Conservation (phyloP, 2,113 vertebrate species). For the Apeltes quadracus region DNA sequence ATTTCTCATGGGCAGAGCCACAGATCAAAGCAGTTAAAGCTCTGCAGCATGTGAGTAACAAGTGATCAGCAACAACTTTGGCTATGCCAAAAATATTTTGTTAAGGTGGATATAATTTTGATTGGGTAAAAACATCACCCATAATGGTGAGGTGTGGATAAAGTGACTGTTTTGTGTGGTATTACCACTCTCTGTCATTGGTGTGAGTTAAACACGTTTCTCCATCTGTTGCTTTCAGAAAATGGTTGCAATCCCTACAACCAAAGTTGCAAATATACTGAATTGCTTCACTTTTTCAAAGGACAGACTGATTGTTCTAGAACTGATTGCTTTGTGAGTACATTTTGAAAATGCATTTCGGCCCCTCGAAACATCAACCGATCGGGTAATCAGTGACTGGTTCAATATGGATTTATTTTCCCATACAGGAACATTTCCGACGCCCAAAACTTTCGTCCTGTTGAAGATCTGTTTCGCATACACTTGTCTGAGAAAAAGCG, state of each 20-base stretch:
- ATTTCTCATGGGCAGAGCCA: slow-evolving; percentile 98
- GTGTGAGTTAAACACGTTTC: neutral
- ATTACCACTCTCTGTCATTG: neutral
- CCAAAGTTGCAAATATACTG: slow-evolving; percentile 95
- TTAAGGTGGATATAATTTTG: neutral
- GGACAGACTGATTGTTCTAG: slow-evolving; percentile 92
- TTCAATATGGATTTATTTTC: neutral
- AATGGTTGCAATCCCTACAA: slow-evolving; percentile 97
- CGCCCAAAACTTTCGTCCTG: slow-evolving; percentile 93
- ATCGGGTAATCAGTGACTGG: neutral
- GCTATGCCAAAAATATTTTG: neutral
- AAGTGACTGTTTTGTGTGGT: neutral
- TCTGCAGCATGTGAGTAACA: slow-evolving; percentile 91
- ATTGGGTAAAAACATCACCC: neutral
- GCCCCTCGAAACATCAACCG: neutral
- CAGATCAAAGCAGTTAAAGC: slow-evolving; percentile 98
- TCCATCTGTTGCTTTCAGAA: slow-evolving; percentile 82
- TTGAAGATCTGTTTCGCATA: slow-evolving; percentile 95
- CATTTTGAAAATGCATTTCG: neutral
- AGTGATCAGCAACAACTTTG: neutral
- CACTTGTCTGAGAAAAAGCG: slow-evolving; percentile 95
- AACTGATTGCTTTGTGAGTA: slow-evolving; percentile 96
- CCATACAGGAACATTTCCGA: slow-evolving; percentile 92
- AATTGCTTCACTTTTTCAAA: slow-evolving; percentile 98
- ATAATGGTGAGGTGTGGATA: neutral